A percentile compares a stretch with the other conserved stretches of the same genome.
Conservation (phyloP, 2,113 vertebrate species). For the Calypte anna region DNA sequence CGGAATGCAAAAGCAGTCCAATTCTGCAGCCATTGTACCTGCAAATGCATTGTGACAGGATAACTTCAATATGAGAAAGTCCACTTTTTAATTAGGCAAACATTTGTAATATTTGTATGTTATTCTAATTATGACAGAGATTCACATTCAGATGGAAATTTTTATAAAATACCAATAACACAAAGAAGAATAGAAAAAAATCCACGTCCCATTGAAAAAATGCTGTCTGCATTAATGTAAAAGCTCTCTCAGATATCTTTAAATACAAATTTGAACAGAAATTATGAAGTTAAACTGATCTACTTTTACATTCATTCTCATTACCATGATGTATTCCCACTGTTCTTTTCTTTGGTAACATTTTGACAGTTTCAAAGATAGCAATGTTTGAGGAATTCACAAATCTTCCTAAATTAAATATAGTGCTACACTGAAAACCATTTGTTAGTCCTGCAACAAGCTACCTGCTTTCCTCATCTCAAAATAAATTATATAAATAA, state of each 20-base stretch:
- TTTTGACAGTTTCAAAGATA: background rate
- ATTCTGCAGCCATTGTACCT: background rate
- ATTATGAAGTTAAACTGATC: background rate
- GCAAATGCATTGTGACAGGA: background rate
- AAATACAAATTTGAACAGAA: background rate
- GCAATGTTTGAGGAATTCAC: background rate
- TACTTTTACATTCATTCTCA: background rate
- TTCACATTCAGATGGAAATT: background rate
- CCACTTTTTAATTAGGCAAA: background rate
- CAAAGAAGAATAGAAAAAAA: background rate
- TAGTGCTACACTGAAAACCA: background rate
- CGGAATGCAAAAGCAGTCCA: background rate
- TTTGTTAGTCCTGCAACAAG: background rate
- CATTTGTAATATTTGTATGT: background rate
- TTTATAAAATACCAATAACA: background rate
- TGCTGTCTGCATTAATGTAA: background rate
- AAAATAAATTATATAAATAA: background rate
- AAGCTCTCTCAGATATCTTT: background rate
- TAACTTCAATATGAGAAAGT: background rate
- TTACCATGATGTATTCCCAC: background rate
- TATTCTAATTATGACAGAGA: background rate
- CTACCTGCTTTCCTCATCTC: background rate
- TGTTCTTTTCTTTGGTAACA: background rate
- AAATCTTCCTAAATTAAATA: background rate
- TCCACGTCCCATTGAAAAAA: background rate